phyloP scores from a whole-genome alignment of 2,888 invertebrate genomes.

The Automeris io region DNA sequence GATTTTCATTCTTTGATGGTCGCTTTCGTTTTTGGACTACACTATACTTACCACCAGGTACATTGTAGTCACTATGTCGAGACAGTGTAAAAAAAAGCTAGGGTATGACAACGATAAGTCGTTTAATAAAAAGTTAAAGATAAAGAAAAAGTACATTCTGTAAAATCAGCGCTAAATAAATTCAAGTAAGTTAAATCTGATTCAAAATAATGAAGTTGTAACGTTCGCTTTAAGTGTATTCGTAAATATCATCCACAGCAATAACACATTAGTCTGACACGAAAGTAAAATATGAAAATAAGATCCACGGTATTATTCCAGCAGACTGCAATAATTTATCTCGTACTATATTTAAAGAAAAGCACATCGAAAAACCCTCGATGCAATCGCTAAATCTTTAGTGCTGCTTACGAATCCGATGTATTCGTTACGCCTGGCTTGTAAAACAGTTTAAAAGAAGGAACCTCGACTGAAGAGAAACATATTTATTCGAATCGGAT shows the following conservation, averaged over 20 bases:
- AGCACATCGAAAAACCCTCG: slow-evolving; percentile 16
- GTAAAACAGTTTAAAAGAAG: slow-evolving; percentile 6
- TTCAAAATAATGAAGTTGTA: neutral
- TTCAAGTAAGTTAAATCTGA: neutral
- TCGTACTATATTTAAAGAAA: slow-evolving; percentile 20
- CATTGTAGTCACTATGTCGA: too few relatives aligned
- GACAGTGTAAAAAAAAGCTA: too few relatives aligned
- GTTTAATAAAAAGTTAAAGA: too few relatives aligned
- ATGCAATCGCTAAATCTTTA: slow-evolving; percentile 13
- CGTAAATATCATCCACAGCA: neutral
- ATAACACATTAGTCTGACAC: slow-evolving; percentile 3
- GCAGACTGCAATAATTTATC: slow-evolving; percentile 15
- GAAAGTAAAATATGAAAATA: slow-evolving; percentile 8
- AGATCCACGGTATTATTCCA: slow-evolving; percentile 8
- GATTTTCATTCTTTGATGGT: too few relatives aligned
- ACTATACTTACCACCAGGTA: too few relatives aligned
- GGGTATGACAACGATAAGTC: too few relatives aligned
- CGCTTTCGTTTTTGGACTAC: too few relatives aligned
- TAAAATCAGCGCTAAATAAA: too few relatives aligned
- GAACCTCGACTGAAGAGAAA: slow-evolving; percentile 11
- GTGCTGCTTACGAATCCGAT: slow-evolving; percentile 12
- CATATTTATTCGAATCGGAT: neutral
- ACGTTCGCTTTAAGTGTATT: neutral
- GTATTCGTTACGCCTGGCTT: slow-evolving; percentile 13
- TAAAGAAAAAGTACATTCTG: too few relatives aligned